phyloP scores from a whole-genome alignment of 1,140 invertebrate genomes.

The Octopus sinensis region DNA sequence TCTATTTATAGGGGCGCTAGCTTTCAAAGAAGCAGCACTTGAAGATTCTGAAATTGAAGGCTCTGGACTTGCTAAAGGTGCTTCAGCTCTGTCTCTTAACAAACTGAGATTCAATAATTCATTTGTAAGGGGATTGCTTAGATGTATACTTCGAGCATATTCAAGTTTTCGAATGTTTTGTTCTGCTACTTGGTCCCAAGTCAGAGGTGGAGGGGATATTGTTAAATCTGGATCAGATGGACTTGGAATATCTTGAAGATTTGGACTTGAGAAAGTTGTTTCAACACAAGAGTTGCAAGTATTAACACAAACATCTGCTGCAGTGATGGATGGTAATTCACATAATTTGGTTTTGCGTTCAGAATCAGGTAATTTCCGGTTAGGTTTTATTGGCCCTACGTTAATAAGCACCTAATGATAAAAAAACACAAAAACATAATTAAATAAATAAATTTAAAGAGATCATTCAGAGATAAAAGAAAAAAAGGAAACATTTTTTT shows the following conservation, averaged over 20 bases:
- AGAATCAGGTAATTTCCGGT: slow-evolving; percentile 44
- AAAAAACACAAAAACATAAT: slow-evolving; percentile 19
- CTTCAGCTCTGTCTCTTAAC: slow-evolving; percentile 52
- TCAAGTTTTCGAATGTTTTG: slow-evolving; percentile 19
- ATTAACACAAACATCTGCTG: slow-evolving; percentile 23
- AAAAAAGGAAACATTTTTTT: not conserved
- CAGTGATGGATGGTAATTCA: slow-evolving; percentile 27
- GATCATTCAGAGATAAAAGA: not conserved
- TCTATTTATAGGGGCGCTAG: slow-evolving; percentile 20
- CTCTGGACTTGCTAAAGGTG: slow-evolving; percentile 81
- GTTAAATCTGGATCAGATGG: slow-evolving; percentile 15
- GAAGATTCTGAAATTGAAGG: slow-evolving; percentile 75
- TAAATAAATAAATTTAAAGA: slow-evolving; percentile 5
- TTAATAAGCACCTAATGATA: slow-evolving; percentile 53
- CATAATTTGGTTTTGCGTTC: slow-evolving; percentile 40
- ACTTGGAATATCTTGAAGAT: not conserved
- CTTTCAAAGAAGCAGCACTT: slow-evolving; percentile 53
- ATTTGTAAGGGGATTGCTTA: not conserved
- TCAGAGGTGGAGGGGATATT: not conserved
- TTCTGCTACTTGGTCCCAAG: slow-evolving; percentile 25
- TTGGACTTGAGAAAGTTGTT: not conserved
- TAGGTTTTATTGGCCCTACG: slow-evolving; percentile 57
- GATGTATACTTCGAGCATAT: not conserved
- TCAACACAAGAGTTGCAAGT: slow-evolving; percentile 20
- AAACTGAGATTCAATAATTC: slow-evolving; percentile 20